phyloP scores from a whole-genome alignment of 2,888 invertebrate genomes.

The Epinotia nisella region DNA sequence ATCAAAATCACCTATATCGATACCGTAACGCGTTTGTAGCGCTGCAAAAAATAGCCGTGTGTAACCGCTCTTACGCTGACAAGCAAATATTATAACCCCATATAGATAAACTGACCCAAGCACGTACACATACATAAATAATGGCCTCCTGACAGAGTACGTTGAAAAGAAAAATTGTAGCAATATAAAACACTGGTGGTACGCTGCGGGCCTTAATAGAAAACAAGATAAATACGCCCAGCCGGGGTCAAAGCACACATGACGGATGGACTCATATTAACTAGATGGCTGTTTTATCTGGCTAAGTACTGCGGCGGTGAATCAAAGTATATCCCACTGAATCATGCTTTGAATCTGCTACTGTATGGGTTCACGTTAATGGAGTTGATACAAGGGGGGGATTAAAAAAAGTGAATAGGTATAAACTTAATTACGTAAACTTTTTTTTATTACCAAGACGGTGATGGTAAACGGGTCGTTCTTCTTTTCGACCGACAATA shows the following conservation, averaged over 20 bases:
- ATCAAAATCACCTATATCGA: too few relatives aligned
- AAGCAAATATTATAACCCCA: conserved; percentile 21
- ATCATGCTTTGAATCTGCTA: conserved; percentile 19
- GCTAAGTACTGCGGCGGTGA: conserved; percentile 31
- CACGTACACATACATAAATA: conserved; percentile 35
- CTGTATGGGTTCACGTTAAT: neutral
- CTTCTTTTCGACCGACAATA: too few relatives aligned
- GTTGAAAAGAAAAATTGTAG: conserved; percentile 53
- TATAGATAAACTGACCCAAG: conserved; percentile 19
- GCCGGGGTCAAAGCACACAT: conserved; percentile 49
- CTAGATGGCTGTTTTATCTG: conserved; percentile 44
- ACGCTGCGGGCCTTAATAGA: conserved; percentile 52
- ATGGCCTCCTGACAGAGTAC: conserved; percentile 39
- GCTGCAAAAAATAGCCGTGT: too few relatives aligned
- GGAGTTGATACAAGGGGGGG: too few relatives aligned
- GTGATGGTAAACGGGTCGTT: too few relatives aligned
- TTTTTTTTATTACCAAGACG: too few relatives aligned
- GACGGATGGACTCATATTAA: conserved; percentile 45
- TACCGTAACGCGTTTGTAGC: too few relatives aligned
- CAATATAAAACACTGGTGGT: conserved; percentile 52
- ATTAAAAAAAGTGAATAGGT: too few relatives aligned
- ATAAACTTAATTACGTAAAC: too few relatives aligned
- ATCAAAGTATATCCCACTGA: conserved; percentile 30
- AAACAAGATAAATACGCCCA: conserved; percentile 52
- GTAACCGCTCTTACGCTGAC: conserved; percentile 9